Base-by-base conservation (phyloP, 2,888 invertebrate genomes). In the Cyrtodaria siliqua region DNA sequence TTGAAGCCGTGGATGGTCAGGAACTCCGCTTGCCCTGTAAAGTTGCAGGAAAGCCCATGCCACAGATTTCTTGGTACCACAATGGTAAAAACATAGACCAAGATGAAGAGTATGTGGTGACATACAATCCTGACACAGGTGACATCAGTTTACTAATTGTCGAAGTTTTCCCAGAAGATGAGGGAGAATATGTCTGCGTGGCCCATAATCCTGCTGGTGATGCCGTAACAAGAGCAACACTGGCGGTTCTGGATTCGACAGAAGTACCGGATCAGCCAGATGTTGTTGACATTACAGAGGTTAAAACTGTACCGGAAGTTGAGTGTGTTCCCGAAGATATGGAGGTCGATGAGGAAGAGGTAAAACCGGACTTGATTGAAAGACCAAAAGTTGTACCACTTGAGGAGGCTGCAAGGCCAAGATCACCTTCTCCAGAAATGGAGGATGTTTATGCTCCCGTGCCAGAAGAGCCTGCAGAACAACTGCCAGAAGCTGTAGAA, bases 191-290 rank as follows among this genome's bases (percentile, higher is more conserved):
- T 94, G 97, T 97, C 93, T 98, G 98, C 92, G 95, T 98, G 38
- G 97, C 97, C 23, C 91, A 89, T 61, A 94, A 94, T 77, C 92
- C 97, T 91, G 97, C 97, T 90, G 99, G 99, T 72, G 98, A 98
- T 94, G 98, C 99, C 42, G 97, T 98, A 49, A 92, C 94, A 2
- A 90, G 93, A 26, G 93, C 93, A 63, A 87, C 87, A 67, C 79
- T 92, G 23, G 83, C 79, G 33, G 90, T 92, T n/a, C 62, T 79
- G 6, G 88, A 85, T 49, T 84, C 82, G n/a, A 84, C 86, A 60
- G 82, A 83, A 18, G 96, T 96, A 86, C 94, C 95, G 55, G 79
- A 82, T 61, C 77, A 68, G 16, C 63, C 68, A 52, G 33, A 75
- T 18, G 81, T 81, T 73, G 62, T 53, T 47, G 0, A 94, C 47